Evolutionary conservation across 2,797 vertebrate genomes (phyloP).

Genomic region (Myotis daubentonii): DNA sequence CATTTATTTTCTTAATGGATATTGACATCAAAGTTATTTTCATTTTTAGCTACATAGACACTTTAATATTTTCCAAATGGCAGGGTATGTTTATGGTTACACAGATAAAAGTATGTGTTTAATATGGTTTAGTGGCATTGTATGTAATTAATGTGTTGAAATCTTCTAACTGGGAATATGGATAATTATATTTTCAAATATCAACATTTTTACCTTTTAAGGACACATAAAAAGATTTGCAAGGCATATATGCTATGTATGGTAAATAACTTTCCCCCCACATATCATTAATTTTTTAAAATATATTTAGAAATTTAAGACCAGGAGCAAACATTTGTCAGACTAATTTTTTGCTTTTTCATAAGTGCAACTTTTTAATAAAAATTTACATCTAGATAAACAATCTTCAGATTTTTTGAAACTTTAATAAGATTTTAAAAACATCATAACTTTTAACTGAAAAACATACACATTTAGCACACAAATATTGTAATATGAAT

Average conservation of each 20-base stretch:
- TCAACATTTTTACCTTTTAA: slow-evolving; percentile 38
- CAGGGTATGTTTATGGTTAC: background rate
- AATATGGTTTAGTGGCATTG: background rate
- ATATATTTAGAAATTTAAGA: slow-evolving; percentile 80
- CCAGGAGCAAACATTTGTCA: slow-evolving; percentile 86
- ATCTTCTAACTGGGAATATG: background rate
- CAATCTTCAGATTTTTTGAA: slow-evolving; percentile 85
- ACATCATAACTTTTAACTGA: slow-evolving; percentile 83
- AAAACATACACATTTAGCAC: slow-evolving; percentile 86
- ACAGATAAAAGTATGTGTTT: slow-evolving; percentile 6
- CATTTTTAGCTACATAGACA: background rate
- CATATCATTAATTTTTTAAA: background rate
- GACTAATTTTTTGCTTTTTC: slow-evolving; percentile 84
- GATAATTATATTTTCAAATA: slow-evolving; percentile 20
- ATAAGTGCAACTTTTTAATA: slow-evolving; percentile 87
- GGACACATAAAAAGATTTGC: slow-evolving; percentile 1
- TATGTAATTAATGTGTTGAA: slow-evolving; percentile 13
- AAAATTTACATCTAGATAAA: slow-evolving; percentile 88
- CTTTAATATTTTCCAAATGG: background rate
- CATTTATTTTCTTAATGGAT: slow-evolving; percentile 19
- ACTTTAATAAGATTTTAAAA: slow-evolving; percentile 87
- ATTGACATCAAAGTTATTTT: background rate
- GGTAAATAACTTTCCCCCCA: background rate
- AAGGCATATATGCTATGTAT: slow-evolving; percentile 13
- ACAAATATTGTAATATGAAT: slow-evolving; percentile 85